Evolutionary conservation across 1,140 invertebrate species (phyloP), one percentile per base, ranked within the genome.

Genomic region (Antheraea mylitta): DNA sequence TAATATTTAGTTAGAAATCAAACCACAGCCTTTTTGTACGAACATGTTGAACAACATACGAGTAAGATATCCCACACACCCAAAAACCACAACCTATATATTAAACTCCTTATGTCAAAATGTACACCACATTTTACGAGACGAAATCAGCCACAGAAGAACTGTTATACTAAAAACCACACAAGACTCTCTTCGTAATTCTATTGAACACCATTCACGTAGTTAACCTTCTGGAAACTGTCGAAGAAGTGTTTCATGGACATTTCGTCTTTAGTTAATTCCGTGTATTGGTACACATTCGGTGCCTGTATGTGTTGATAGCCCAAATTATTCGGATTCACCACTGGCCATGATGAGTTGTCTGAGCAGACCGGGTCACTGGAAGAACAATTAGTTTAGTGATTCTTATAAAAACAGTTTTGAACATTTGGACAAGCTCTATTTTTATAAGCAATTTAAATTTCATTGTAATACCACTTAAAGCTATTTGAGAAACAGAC

Each of bases 181-280:
- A 53, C 45, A 6, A 53, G 11, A 6, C 16, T 16, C 11, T 53
- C 16, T 9, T 53, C 45, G 5, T 53, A n/a, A 16, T 53, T 53
- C 45, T 53, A 53, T 53, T 53, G 7, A 13, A 53, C 13, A 8
- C 38, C 38, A 6, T 53, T 53, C 45, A 53, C 45, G 16, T 53
- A 6, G 16, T 53, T 53, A 16, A 19, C 36, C 18, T 48, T 67
- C 73, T 79, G 48, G 18, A 87, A 66, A 61, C 69, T 76, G 61
- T 86, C 76, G 66, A 81, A 85, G 73, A 86, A 85, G 48, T 74
- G 58, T 36, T 79, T 38, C 71, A 82, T 79, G 3, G 77, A 76
- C 8, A 66, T 64, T 45, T 75, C 76, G 0, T 78, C 70, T 13
- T 64, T 65, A 37, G 75, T 78, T 1, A 77, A 67, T 18, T 77